Base-by-base conservation (phyloP, 2,888 invertebrate genomes). In the Gastracanthus pulcherrimus region DNA sequence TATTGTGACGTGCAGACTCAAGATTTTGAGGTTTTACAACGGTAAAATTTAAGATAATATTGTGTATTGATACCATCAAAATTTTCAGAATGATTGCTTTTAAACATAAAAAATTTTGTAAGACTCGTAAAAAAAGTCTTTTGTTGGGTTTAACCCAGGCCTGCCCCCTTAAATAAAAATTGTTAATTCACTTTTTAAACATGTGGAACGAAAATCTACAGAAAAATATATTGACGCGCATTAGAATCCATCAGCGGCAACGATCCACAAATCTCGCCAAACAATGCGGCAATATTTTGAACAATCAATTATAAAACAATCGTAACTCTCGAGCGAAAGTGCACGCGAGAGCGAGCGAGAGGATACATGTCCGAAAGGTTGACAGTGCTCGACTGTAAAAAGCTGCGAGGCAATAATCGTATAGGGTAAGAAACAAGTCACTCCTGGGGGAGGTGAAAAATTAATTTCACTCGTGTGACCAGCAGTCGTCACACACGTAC, bases 401-500 rank as follows among this genome's bases (percentile, higher is more conserved):
- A 48, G 48, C 64, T 19, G 62, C 45, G 16, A 64, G 31, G 64
- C 64, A 75, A 64, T 75, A 75, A 75, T 75, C 75, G 51, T 75
- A 75, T 64, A 74, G 45, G 16, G 26, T 36, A 4, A 11, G 75
- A 64, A 75, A 64, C 75, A 75, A 75, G 75, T 48, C 48, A 64
- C 34, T 75, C 62, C 13, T 23, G 23, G 9, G 11, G 26, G 36
- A 6, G n/a, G 23, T 16, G 75, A 64, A 75, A 64, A 75, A 64
- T 64, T 64, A 64, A 75, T 64, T 75, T 75, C 64, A 31, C 45
- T 74, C 36, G 64, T 64, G 64, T 36, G 64, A 26, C 23, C 48
- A 38, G 31, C 58, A 34, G 58, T 72, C 71, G 29, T n/a, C 60
- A 31, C 26, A 60, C 41, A 9, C 2, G 23, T 51, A 7, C 26